Evolutionary conservation across 2,888 invertebrate species (phyloP), one percentile per base, ranked within the genome.

Genomic region (Parochlus steinenii): DNA sequence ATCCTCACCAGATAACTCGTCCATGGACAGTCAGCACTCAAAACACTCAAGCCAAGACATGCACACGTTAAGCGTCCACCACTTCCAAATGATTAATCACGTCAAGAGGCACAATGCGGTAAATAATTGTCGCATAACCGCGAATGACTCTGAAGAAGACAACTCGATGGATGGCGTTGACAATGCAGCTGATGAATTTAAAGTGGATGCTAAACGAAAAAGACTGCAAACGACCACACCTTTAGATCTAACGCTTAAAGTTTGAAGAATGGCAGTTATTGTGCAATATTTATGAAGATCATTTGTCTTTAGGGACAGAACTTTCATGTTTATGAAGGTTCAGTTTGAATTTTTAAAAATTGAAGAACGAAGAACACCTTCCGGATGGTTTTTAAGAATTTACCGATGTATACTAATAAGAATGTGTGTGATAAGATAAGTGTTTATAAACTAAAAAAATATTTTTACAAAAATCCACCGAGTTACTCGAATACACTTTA

Each of bases 241-340:
- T 14, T 54, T 73, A 42, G 72, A 73, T 55, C 62, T 77, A 46
- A 77, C 76, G 42, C 76, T 74, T 48, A 74, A 72, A 64, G 73
- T 74, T 52, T 76, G 44, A 19, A 6, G 11, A n/a, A n/a, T n/a
- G n/a, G n/a, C n/a, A n/a, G n/a, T n/a, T n/a, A n/a, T n/a, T n/a
- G n/a, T n/a, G n/a, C n/a, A n/a, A n/a, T n/a, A n/a, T n/a, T n/a
- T n/a, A n/a, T n/a, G n/a, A n/a, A n/a, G n/a, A n/a, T n/a, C n/a
- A n/a, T n/a, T n/a, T n/a, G n/a, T n/a, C n/a, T n/a, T n/a, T n/a
- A n/a, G n/a, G n/a, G n/a, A n/a, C n/a, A n/a, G n/a, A n/a, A n/a
- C n/a, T n/a, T n/a, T n/a, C n/a, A n/a, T n/a, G n/a, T n/a, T n/a
- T n/a, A n/a, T n/a, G n/a, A n/a, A n/a, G n/a, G n/a, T n/a, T n/a